A percentile compares a stretch with the other conserved stretches of the same genome.
These are phyloP conservation scores for Sipunculus nudus DNA, from an alignment of 2,888 invertebrate species.

Conservation along the genomic window DNA sequence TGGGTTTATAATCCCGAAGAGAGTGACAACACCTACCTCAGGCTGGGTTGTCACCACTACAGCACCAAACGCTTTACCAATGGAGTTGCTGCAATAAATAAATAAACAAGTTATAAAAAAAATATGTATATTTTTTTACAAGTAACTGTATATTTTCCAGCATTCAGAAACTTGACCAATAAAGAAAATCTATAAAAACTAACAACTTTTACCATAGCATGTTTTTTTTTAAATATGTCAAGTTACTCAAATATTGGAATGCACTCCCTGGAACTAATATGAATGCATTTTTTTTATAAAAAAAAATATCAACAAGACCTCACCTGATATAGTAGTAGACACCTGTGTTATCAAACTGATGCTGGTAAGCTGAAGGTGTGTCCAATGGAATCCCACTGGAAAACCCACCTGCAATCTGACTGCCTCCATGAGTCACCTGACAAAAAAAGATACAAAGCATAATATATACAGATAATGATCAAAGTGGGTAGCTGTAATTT, in stretches of 20 bases:
- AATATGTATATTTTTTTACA: too few relatives aligned
- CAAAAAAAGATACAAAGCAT: background rate
- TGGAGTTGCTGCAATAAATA: conserved; percentile 44
- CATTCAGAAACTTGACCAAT: too few relatives aligned
- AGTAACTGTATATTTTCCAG: too few relatives aligned
- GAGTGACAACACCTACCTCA: conserved; percentile 43
- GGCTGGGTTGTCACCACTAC: conserved; percentile 63
- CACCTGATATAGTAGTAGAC: conserved; percentile 62
- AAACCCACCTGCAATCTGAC: conserved; percentile 59
- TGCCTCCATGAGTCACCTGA: conserved; percentile 63
- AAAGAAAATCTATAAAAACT: too few relatives aligned
- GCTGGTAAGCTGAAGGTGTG: conserved; percentile 64
- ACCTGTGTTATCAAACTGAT: conserved; percentile 60
- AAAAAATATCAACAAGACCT: too few relatives aligned
- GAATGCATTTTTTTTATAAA: too few relatives aligned
- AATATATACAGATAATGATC: background rate
- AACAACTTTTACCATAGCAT: too few relatives aligned
- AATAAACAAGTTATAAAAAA: background rate
- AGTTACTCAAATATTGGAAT: too few relatives aligned
- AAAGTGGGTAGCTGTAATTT: too few relatives aligned
- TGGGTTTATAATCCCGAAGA: too few relatives aligned
- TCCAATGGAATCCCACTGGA: conserved; percentile 61
- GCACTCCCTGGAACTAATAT: too few relatives aligned
- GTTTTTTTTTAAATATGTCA: too few relatives aligned
- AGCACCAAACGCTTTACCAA: conserved; percentile 62